These are phyloP conservation scores for Ciconia maguari DNA, from an alignment of 2,113 vertebrate genomes.

Conservation along the genomic window DNA sequence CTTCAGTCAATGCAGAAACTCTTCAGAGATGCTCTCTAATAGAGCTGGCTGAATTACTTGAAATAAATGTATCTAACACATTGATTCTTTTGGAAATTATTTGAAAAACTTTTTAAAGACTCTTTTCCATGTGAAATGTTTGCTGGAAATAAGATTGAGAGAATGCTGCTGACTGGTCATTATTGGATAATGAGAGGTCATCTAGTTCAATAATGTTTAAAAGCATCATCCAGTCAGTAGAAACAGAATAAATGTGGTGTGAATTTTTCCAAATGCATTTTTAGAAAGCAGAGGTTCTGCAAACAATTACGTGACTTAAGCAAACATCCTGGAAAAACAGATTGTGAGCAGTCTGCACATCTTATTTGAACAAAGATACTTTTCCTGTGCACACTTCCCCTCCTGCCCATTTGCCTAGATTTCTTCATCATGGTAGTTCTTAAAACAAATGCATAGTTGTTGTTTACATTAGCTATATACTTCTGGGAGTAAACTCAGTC, in stretches of 20 bases:
- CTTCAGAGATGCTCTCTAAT: neutral
- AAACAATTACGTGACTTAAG: constrained; percentile 4
- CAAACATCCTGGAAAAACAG: constrained; percentile 15
- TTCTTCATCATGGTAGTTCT: neutral
- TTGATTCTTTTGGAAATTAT: neutral
- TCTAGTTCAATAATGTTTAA: neutral
- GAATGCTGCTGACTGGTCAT: neutral
- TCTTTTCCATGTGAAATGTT: neutral
- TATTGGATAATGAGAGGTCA: neutral
- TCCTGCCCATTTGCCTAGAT: neutral
- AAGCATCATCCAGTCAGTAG: neutral
- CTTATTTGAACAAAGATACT: neutral
- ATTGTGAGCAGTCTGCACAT: neutral
- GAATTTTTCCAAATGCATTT: neutral
- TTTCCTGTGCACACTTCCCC: neutral
- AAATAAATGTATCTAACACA: neutral
- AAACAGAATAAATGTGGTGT: neutral
- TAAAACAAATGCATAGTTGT: neutral
- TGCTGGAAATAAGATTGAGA: neutral
- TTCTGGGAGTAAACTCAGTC: neutral
- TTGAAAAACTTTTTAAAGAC: neutral
- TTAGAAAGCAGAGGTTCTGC: constrained; percentile 37
- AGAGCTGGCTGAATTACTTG: neutral
- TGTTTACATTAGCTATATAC: constrained; percentile 6
- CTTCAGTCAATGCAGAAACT: neutral